A percentile compares a stretch with the other conserved stretches of the same genome.
Evolutionary conservation across 2,113 vertebrate species (phyloP).

Genomic region (Percina caprodes): DNA sequence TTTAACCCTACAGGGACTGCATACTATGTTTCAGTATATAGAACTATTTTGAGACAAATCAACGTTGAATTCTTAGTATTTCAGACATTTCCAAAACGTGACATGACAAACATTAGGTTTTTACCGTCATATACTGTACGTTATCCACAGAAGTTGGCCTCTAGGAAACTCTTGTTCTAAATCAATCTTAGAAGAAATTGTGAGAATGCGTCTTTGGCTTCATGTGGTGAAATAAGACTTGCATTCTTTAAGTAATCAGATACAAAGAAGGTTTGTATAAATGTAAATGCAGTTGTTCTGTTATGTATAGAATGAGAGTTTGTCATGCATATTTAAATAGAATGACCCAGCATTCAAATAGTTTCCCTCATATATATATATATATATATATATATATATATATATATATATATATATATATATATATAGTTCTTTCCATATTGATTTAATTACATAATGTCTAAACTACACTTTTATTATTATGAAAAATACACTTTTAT

Average conservation of each 20-base stretch:
- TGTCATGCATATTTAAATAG: neutral
- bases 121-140: neutral
- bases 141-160: constrained; percentile 26
- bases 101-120: constrained; percentile 29
- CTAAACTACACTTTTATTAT: constrained; percentile 3
- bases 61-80: constrained; percentile 15
- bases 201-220: constrained; percentile 61
- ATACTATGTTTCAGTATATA: neutral
- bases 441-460: neutral
- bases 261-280: constrained; percentile 68
- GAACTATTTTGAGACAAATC: constrained; percentile 12
- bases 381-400: too few species aligned
- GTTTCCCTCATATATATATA: neutral
- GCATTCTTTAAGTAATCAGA: constrained; percentile 72
- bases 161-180: constrained; percentile 41
- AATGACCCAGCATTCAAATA: neutral
- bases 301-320: constrained; percentile 37
- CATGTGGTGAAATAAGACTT: constrained; percentile 57
- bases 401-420: too few species aligned
- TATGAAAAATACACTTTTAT: constrained; percentile 1
- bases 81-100: constrained; percentile 23
- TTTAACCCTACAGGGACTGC: constrained; percentile 37
- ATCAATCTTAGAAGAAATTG: constrained; percentile 52
- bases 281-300: constrained; percentile 70
- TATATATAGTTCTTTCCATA: neutral